Evolutionary conservation across 2,113 vertebrate species (phyloP), one percentile per base, ranked within the genome.

Genomic region (Heterocephalus glaber): DNA sequence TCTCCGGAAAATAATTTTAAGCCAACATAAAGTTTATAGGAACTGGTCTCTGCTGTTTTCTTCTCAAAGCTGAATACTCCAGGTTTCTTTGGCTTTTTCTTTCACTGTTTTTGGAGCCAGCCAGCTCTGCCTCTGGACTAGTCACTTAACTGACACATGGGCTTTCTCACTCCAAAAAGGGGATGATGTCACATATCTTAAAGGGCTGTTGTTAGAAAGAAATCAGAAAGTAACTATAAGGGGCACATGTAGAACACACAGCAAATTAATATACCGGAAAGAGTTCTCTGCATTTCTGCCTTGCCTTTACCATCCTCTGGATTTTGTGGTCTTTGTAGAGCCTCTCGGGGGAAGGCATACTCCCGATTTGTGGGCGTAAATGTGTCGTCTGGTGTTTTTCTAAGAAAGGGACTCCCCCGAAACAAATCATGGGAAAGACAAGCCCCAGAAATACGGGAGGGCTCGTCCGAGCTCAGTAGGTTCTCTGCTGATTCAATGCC

Each of bases 401-500:
- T 49, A 38, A n/a, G 80, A 54, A 90, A 92, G 58, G 41, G 41
- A 33, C 35, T 86, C 83, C 87, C 68, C 44, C 7, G 4, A 17
- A 83, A 91, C 52, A 20, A 66, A n/a, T 74, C 89, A 65, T 0
- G 13, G 54, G 63, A 90, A 58, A 77, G 44, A 77, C 44, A 77
- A 91, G 38, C 35, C 88, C 89, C 33, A 41, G 65, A 5, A 68
- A 58, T 0, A 1, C 52, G 54, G 0, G 1, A 74, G 22, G 63
- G 33, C 87, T 33, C 49, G 17, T 47, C 95, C 87, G 95, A 54
- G 56, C 0, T 44, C 87, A 95, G 95, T 22, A 1, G 92, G 66
- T 5, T 74, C 77, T 11, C 88, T 90, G 97, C 95, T 96, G 92
- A 94, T 95, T 82, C 93, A 30, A 4, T 60, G 90, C 14, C 41